Base-by-base conservation (phyloP, 2,888 invertebrate species). In the Falcaria lacertinaria region DNA sequence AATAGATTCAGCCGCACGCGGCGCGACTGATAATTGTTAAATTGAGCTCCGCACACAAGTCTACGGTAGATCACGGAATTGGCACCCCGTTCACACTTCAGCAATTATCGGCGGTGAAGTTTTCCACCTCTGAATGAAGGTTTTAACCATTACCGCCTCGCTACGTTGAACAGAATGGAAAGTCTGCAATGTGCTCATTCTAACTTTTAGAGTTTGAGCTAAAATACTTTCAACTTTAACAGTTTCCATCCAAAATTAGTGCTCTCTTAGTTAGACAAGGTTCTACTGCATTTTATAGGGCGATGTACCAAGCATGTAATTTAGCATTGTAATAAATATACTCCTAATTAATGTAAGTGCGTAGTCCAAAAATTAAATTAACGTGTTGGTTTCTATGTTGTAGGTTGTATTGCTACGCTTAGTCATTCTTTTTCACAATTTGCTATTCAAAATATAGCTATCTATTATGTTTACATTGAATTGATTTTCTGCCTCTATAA, bases 61-160 rank as follows among this genome's bases (percentile, higher is more conserved):
- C 52, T 41, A 51, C 40, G 52, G 47, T 50, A 48, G 57, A 51
- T 65, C 60, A 63, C 63, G 48, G 64, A 72, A 70, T 74, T 69
- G 69, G 68, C 69, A 69, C 66, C 71, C 62, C 60, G 69, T 77
- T 80, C 78, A 78, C 82, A 79, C 80, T 80, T 64, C 64, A 71
- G 74, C 71, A 83, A 84, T 82, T 82, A 82, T 77, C 73, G 77
- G 58, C 74, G 74, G 68, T 50, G 57, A 83, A 83, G 76, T 83
- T 83, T 77, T 67, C 69, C 68, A 73, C 71, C 74, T 63, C 64
- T 60, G 64, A 76, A 73, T 67, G 59, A 58, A 60, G 57, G 72
- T 69, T 71, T 65, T 60, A 64, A 53, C 74, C 65, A 74, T 75
- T 75, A 77, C 69, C 64, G 54, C 65, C 60, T 64, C 57, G 62